Percentiles rank a stretch among this genome's conserved stretches.
Evolutionary conservation across 2,888 invertebrate genomes (phyloP).

Genomic region (Itoplectis maculator): DNA sequence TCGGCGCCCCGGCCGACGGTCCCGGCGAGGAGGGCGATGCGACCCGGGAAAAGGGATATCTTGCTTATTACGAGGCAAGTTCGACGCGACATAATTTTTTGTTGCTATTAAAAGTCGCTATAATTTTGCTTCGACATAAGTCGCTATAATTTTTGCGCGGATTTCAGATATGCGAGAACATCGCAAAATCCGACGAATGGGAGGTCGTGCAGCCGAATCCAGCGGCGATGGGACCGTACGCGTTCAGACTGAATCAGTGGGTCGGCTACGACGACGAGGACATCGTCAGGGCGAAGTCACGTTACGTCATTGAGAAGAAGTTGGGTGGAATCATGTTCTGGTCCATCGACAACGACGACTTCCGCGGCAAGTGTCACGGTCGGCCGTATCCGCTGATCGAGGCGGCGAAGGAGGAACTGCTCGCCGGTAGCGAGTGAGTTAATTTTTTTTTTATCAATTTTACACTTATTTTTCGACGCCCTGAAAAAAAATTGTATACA

Average conservation of each 20-base stretch:
- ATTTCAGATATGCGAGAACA: slow-evolving; percentile 93
- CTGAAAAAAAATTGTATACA: too few relatives aligned
- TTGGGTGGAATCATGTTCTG: slow-evolving; percentile 97
- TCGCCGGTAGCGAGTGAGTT: slow-evolving; percentile 88
- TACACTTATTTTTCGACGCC: too few relatives aligned
- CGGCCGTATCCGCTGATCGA: slow-evolving; percentile 96
- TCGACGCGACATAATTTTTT: too few relatives aligned
- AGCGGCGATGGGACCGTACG: slow-evolving; percentile 95
- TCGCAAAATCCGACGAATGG: slow-evolving; percentile 92
- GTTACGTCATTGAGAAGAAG: slow-evolving; percentile 93
- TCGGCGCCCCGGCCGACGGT: slow-evolving; percentile 96
- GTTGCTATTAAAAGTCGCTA: too few relatives aligned
- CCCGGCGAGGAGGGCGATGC: slow-evolving; percentile 96
- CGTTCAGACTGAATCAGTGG: slow-evolving; percentile 95
- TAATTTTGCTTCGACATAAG: too few relatives aligned
- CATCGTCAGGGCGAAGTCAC: slow-evolving; percentile 92
- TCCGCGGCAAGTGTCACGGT: slow-evolving; percentile 94
- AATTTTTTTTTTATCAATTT: too few relatives aligned
- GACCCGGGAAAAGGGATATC: slow-evolving; percentile 96
- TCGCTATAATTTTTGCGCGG: too few relatives aligned
- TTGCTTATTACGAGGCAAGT: slow-evolving; percentile 95
- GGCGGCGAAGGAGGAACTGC: slow-evolving; percentile 94
- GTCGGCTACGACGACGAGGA: slow-evolving; percentile 96
- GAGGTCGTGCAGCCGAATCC: slow-evolving; percentile 92
- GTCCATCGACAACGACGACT: slow-evolving; percentile 98